Conservation (phyloP, 2,797 vertebrate genomes). For the Squalus acanthias region DNA sequence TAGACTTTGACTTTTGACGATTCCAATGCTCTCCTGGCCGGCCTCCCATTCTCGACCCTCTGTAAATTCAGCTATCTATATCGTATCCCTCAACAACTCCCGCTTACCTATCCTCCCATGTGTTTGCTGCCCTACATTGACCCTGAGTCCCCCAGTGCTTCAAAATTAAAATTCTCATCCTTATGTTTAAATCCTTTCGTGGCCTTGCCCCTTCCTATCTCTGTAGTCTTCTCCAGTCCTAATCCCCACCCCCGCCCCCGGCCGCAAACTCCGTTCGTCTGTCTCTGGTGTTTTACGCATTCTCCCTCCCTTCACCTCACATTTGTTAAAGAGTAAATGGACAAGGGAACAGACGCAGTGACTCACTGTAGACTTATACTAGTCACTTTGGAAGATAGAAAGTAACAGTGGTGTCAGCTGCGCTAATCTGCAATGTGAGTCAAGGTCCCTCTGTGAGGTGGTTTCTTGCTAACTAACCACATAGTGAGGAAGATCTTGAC, state of each 20-base stretch:
- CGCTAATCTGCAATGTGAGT: no score
- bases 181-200: no score
- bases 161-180: no score
- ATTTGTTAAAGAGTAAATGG: not conserved
- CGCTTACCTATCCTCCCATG: not conserved
- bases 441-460: no score
- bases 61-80: not conserved
- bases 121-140: not conserved
- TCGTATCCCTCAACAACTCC: not conserved
- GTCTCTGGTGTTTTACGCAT: not conserved
- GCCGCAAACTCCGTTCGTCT: not conserved
- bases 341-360: not conserved
- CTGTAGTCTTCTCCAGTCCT: no score
- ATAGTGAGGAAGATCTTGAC: no score
- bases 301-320: not conserved
- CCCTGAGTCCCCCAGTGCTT: no score
- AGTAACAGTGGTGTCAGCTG: not conserved
- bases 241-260: no score
- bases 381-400: not conserved
- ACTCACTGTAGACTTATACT: not conserved
- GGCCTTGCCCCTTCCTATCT: no score
- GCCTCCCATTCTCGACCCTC: not conserved
- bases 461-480: no score
- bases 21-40: not conserved
- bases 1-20: not conserved